A percentile compares a stretch with the other conserved stretches of the same genome.
These are phyloP conservation scores for Damaliscus lunatus DNA, from an alignment of 2,113 vertebrate species.

Conservation along the genomic window DNA sequence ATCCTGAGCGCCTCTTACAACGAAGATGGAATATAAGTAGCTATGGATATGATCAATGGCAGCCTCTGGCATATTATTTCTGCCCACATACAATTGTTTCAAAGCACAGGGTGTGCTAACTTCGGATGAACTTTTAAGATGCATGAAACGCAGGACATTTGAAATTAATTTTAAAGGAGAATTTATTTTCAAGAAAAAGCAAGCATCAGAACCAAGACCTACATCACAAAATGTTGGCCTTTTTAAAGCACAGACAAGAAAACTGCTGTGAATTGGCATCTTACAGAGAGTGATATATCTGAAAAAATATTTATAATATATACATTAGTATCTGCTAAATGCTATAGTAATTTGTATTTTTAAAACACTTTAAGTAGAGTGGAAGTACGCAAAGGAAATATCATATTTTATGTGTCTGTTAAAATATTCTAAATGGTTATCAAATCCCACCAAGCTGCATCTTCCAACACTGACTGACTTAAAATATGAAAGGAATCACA, in stretches of 20 bases:
- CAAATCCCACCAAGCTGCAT: background rate
- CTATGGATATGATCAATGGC: background rate
- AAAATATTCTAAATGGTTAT: background rate
- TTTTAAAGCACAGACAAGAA: slow-evolving; percentile 8
- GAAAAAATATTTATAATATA: background rate
- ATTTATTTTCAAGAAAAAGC: background rate
- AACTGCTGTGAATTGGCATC: slow-evolving; percentile 34
- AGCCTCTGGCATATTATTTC: background rate
- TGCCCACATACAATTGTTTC: background rate
- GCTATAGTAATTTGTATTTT: slow-evolving; percentile 42
- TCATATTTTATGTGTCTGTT: background rate
- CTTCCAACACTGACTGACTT: background rate
- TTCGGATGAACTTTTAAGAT: background rate
- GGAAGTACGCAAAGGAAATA: background rate
- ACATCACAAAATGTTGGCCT: background rate
- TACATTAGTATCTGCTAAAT: slow-evolving; percentile 35
- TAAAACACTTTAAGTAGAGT: background rate
- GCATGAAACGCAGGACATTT: background rate
- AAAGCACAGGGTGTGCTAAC: background rate
- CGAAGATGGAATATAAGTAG: background rate
- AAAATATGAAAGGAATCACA: slow-evolving; percentile 30
- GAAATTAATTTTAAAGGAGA: background rate
- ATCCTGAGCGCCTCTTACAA: background rate
- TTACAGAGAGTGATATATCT: slow-evolving; percentile 25
- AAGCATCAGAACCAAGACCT: background rate